These are phyloP conservation scores for Amazona finschi DNA, from an alignment of 2,797 vertebrate species.

Conservation along the genomic window DNA sequence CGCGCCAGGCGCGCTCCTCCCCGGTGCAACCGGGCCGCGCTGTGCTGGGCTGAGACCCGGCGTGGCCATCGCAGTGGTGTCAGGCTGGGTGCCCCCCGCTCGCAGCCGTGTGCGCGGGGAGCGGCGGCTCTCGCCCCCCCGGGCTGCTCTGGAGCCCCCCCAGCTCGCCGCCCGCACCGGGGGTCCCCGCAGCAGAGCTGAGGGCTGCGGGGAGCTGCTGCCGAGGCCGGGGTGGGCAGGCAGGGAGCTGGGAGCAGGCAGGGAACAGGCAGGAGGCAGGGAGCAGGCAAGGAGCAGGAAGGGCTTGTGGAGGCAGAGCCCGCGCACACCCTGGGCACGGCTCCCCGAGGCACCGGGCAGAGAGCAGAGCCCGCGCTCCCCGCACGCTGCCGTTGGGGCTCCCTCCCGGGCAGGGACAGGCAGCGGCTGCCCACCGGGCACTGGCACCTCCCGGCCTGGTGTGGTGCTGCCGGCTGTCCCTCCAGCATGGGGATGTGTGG, in stretches of 20 bases:
- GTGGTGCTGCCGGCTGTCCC: not conserved
- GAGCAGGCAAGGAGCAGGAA: not conserved
- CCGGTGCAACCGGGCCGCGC: not conserved
- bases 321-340: not conserved
- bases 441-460: not conserved
- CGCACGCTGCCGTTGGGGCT: not conserved
- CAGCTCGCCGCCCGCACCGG: not conserved
- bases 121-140: not conserved
- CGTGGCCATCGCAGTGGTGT: not conserved
- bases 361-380: not conserved
- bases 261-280: not conserved
- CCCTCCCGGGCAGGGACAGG: fast-evolving
- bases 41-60: not conserved
- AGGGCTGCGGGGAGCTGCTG: not conserved
- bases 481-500: fast-evolving
- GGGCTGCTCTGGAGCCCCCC: not conserved
- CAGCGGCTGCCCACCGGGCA: not conserved
- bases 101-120: not conserved
- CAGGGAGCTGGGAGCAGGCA: not conserved
- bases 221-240: not conserved
- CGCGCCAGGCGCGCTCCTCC: not conserved
- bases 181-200: not conserved
- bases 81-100: not conserved
- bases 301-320: not conserved
- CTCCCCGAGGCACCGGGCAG: not conserved